Percentiles rank a stretch among this genome's conserved stretches.
Evolutionary conservation across 2,888 invertebrate species (phyloP).

Genomic region (Thera obeliscata): DNA sequence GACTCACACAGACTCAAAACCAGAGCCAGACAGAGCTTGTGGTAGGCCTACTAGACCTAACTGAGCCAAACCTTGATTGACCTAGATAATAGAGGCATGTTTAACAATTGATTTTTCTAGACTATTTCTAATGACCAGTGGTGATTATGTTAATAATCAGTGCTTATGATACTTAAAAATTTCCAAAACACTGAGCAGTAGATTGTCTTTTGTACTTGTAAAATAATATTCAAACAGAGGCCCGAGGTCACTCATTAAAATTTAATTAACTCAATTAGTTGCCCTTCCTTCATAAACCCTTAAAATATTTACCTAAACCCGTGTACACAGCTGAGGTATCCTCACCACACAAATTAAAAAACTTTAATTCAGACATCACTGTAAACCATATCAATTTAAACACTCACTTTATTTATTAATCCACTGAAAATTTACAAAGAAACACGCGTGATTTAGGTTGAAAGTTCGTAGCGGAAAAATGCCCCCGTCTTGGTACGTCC

Average conservation of each 20-base stretch:
- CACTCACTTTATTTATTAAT: constrained; percentile 44
- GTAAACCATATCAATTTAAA: constrained; percentile 39
- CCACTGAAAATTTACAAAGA: constrained; percentile 29
- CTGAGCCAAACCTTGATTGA: not conserved
- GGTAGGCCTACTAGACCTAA: too few relatives aligned
- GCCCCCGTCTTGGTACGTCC: constrained; percentile 54
- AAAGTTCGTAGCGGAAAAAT: constrained; percentile 67
- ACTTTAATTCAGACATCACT: constrained; percentile 51
- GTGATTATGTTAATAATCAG: not conserved
- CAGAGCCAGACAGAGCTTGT: too few relatives aligned
- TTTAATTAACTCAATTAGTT: constrained; percentile 29
- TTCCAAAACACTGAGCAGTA: not conserved
- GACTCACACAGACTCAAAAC: too few relatives aligned
- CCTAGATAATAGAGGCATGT: not conserved
- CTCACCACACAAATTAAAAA: constrained; percentile 44
- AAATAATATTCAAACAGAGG: not conserved
- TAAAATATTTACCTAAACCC: constrained; percentile 63
- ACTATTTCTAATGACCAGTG: not conserved
- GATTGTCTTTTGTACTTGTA: not conserved
- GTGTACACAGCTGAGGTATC: constrained; percentile 54
- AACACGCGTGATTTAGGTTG: constrained; percentile 46
- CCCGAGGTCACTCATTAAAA: constrained; percentile 19
- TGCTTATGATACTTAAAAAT: not conserved
- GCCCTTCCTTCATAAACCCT: constrained; percentile 24
- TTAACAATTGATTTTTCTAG: not conserved